Percentiles rank a stretch among this genome's conserved stretches.
phyloP scores from a whole-genome alignment of 2,797 vertebrate species.

The Urophycis tenuis region DNA sequence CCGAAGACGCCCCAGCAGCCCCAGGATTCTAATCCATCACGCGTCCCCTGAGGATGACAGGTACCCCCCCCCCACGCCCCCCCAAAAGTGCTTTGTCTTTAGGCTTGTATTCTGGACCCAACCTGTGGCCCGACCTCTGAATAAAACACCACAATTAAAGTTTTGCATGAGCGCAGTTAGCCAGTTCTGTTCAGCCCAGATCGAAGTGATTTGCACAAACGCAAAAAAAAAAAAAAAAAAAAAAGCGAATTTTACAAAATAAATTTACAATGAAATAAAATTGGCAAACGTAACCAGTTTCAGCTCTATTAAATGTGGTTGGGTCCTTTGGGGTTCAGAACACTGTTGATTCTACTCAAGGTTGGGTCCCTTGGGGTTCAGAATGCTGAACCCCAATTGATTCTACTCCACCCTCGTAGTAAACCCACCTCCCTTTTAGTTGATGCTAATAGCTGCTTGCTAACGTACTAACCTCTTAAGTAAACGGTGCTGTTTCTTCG shows the following conservation, averaged over 20 bases:
- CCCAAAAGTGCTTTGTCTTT: slow-evolving; percentile 53
- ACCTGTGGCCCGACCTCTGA: background rate
- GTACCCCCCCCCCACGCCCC: slow-evolving; percentile 80
- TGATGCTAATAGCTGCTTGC: background rate
- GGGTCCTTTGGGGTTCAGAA: background rate
- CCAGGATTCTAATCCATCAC: slow-evolving; percentile 98
- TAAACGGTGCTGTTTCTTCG: background rate
- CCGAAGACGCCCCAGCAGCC: slow-evolving; percentile 90
- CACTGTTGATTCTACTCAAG: background rate
- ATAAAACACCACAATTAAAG: background rate
- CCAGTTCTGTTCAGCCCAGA: background rate
- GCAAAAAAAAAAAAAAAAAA: background rate
- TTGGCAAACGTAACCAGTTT: background rate
- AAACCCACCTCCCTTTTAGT: background rate
- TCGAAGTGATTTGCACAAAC: background rate
- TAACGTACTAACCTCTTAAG: background rate
- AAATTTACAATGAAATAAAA: background rate
- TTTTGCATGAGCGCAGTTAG: background rate
- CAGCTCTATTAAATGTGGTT: background rate
- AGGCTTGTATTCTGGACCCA: slow-evolving; percentile 40
- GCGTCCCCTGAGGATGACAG: slow-evolving; percentile 97
- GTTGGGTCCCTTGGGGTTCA: background rate
- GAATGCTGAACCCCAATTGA: background rate
- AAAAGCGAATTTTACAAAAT: too few species aligned
- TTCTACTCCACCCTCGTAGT: background rate